Conservation (phyloP, 1,140 invertebrate species). For the Hyphantria cunea region DNA sequence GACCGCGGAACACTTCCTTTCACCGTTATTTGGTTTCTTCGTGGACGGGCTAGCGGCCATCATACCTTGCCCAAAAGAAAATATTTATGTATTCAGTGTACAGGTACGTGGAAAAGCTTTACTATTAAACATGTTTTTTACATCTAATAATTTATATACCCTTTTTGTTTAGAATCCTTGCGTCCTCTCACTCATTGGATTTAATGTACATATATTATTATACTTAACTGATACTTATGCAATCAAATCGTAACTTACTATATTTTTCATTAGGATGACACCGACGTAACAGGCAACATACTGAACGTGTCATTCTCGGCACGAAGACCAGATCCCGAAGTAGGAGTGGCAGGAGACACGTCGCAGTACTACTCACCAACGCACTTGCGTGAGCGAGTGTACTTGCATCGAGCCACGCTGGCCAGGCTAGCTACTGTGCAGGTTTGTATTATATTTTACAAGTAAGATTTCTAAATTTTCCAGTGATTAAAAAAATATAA, state of each 20-base stretch:
- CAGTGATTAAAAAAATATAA: too few relatives aligned
- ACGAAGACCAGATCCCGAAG: slow-evolving; percentile 87
- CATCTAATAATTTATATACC: too few relatives aligned
- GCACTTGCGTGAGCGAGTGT: slow-evolving; percentile 96
- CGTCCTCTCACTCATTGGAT: too few relatives aligned
- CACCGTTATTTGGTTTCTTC: slow-evolving; percentile 94
- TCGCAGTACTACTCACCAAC: slow-evolving; percentile 92
- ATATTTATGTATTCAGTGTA: slow-evolving; percentile 96
- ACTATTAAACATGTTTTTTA: too few relatives aligned
- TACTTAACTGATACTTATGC: too few relatives aligned
- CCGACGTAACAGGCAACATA: slow-evolving; percentile 92
- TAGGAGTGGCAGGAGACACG: slow-evolving; percentile 76
- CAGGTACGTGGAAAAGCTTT: slow-evolving; percentile 82
- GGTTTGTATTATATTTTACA: slow-evolving; percentile 66
- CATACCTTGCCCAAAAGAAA: slow-evolving; percentile 94
- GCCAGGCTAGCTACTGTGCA: slow-evolving; percentile 94
- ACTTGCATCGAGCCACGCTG: slow-evolving; percentile 93
- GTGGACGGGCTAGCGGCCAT: slow-evolving; percentile 95
- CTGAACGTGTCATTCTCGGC: slow-evolving; percentile 98
- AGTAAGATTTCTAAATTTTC: too few relatives aligned
- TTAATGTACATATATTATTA: too few relatives aligned
- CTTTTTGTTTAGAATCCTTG: too few relatives aligned
- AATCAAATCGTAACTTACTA: neutral
- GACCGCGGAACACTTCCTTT: slow-evolving; percentile 96
- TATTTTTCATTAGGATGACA: slow-evolving; percentile 86